Evolutionary conservation across 2,888 invertebrate genomes (phyloP), one percentile per base, ranked within the genome.

Genomic region (Heliothis peltigera): DNA sequence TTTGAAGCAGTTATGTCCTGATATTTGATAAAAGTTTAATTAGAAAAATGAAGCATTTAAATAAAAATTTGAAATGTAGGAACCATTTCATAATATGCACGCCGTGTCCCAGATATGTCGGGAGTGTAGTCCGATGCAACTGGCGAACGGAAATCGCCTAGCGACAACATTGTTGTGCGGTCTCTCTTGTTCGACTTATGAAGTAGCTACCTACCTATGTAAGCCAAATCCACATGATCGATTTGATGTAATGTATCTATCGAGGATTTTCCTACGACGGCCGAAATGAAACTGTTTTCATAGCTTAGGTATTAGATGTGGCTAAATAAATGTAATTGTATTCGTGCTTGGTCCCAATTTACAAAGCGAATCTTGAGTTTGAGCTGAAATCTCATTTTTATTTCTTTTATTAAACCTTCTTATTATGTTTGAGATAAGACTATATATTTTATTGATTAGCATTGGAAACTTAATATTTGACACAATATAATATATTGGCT

Each of bases 91-190:
- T 84, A 85, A 87, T 88, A 85, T 77, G 79, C 74, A 77, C 64
- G 76, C 81, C 79, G 89, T 87, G 94, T 88, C 90, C 94, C 86
- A 94, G 94, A 92, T 94, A 93, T 86, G 92, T 92, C 92, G 90
- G 79, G 77, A 80, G 77, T 79, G 83, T 79, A 80, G 85, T 85
- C 84, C 83, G 85, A 83, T 85, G 89, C 87, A 84, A 82, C 91
- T 86, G 87, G 84, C 79, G 81, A 92, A 89, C 93, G 94, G 94
- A 94, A 94, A 93, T 94, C 92, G 91, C 87, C 86, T 87, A 84
- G 90, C 89, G 93, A 92, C 94, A 91, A 93, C 92, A 93, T 92
- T 94, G 93, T 93, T 90, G 87, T 88, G 84, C 86, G 87, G 85
- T 88, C 84, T 89, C 84, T 80, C 85, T 79, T 81, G 82, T 85